phyloP scores from a whole-genome alignment of 1,140 invertebrate species.

The Drosophila tristis region DNA sequence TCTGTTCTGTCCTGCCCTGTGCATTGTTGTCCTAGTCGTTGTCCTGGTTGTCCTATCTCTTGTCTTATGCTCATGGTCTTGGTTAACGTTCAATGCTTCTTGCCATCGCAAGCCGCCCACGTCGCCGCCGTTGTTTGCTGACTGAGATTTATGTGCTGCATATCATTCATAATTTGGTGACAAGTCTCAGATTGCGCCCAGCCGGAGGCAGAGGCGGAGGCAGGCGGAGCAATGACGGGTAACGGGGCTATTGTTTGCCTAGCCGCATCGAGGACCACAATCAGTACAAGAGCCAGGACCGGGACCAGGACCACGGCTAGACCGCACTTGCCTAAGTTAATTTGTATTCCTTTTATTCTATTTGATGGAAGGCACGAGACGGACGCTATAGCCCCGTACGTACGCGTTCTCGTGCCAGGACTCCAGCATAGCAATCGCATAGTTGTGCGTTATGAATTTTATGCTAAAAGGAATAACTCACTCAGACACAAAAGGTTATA shows the following conservation, averaged over 20 bases:
- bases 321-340: constrained; percentile 71
- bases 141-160: constrained; percentile 82
- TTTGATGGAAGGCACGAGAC: constrained; percentile 66
- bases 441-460: constrained; percentile 73
- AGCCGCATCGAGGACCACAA: not conserved
- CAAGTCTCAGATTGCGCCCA: constrained; percentile 74
- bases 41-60: constrained; percentile 4
- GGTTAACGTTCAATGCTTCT: constrained; percentile 56
- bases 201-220: constrained; percentile 5
- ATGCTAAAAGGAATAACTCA: constrained; percentile 73
- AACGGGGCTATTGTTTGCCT: constrained; percentile 28
- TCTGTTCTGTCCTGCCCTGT: constrained; percentile 19
- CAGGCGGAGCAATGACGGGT: not conserved
- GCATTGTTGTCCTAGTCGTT: constrained; percentile 41
- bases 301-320: not conserved
- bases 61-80: constrained; percentile 5
- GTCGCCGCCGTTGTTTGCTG: constrained; percentile 67
- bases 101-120: constrained; percentile 43
- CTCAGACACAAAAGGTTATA: constrained; percentile 79
- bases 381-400: not conserved
- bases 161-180: constrained; percentile 83
- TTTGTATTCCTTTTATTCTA: constrained; percentile 79
- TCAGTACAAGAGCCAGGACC: too few species aligned
- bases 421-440: constrained; percentile 24
- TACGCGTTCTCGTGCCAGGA: not conserved